Evolutionary conservation across 2,797 vertebrate genomes (phyloP).

Genomic region (Hafferia zeledoni): DNA sequence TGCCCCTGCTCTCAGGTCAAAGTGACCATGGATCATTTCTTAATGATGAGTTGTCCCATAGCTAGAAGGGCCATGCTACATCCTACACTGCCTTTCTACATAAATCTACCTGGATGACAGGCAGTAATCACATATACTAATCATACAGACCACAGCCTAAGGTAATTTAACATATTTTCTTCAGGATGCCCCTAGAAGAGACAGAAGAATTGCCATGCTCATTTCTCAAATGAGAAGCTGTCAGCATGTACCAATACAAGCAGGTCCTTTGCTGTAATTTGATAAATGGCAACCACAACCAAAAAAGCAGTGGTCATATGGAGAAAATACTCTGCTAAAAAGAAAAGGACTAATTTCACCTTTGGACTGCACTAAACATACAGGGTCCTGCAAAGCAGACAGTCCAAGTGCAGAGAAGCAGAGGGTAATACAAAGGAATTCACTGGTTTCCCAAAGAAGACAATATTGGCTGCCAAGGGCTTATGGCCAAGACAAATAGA

Average conservation of each 20-base stretch:
- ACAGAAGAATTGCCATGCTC: neutral
- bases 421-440: neutral
- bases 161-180: neutral
- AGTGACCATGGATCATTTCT: fast-evolving
- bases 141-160: neutral
- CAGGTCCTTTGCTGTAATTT: neutral
- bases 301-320: fast-evolving
- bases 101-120: neutral
- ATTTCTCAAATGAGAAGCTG: neutral
- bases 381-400: neutral
- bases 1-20: neutral
- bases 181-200: neutral
- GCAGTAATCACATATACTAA: neutral
- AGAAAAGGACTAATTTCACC: neutral
- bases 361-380: neutral
- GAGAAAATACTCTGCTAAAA: neutral
- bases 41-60: neutral
- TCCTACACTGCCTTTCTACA: neutral
- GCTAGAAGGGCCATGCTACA: neutral
- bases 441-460: neutral
- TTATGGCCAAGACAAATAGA: neutral
- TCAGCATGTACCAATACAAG: neutral
- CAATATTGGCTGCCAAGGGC: neutral
- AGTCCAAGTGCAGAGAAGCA: neutral
- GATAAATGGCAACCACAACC: neutral